Conservation (phyloP, 2,888 invertebrate genomes). For the Sepiola atlantica region DNA sequence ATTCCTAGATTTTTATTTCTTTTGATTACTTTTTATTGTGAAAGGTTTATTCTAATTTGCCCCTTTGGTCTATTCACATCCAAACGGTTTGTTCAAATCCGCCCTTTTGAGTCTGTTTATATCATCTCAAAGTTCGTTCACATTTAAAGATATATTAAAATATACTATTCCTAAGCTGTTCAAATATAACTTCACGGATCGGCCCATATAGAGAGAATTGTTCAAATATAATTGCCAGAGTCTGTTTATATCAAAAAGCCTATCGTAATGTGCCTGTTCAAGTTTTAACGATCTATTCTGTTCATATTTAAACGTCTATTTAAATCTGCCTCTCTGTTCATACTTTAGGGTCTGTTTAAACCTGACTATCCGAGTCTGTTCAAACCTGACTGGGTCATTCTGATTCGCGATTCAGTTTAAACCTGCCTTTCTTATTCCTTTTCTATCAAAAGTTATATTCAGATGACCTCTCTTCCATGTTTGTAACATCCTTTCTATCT, state of each 20-base stretch:
- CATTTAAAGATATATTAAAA: background rate
- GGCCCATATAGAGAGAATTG: too few relatives aligned
- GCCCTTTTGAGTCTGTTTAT: background rate
- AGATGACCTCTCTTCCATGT: background rate
- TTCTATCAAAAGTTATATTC: background rate
- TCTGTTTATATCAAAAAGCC: too few relatives aligned
- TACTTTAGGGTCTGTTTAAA: background rate
- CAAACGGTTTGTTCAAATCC: background rate
- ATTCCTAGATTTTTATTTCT: too few relatives aligned
- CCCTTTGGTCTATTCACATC: too few relatives aligned
- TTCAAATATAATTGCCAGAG: too few relatives aligned
- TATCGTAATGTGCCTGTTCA: background rate
- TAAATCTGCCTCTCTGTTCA: background rate
- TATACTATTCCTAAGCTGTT: too few relatives aligned
- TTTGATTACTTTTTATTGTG: too few relatives aligned
- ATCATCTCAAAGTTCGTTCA: background rate
- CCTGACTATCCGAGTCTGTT: background rate
- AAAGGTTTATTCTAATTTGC: too few relatives aligned
- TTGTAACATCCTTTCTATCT: too few relatives aligned
- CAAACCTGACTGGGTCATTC: background rate
- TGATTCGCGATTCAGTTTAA: background rate
- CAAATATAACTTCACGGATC: too few relatives aligned
- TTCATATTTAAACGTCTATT: background rate
- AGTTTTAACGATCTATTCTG: background rate
- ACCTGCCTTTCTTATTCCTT: background rate